Evolutionary conservation across 2,888 invertebrate genomes (phyloP).

Genomic region (Amphipyra tragopoginis): DNA sequence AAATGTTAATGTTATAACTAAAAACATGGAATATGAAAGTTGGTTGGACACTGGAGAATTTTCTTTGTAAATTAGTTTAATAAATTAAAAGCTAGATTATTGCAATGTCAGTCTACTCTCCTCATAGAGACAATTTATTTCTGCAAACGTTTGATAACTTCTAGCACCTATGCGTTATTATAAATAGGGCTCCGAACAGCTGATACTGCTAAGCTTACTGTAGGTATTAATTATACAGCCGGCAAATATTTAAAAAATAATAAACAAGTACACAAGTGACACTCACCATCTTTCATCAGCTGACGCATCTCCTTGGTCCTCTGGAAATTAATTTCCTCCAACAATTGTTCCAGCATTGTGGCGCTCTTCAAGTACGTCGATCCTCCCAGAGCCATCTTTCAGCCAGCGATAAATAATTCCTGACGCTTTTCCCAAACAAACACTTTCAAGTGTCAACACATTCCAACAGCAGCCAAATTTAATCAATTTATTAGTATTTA

Average conservation of each 20-base stretch:
- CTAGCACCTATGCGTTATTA: neutral
- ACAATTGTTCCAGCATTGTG: slow-evolving; percentile 95
- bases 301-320: slow-evolving; percentile 97
- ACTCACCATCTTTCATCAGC: slow-evolving; percentile 95
- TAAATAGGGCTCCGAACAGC: neutral
- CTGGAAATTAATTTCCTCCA: slow-evolving; percentile 98
- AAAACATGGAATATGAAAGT: no score
- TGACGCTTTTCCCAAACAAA: slow-evolving; percentile 61
- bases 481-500: slow-evolving; percentile 27
- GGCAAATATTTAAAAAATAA: slow-evolving; percentile 1
- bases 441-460: slow-evolving; percentile 63
- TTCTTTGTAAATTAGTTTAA: no score
- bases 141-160: neutral
- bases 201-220: neutral
- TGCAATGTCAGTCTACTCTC: no score
- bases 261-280: slow-evolving; percentile 46
- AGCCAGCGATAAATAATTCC: slow-evolving; percentile 41
- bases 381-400: slow-evolving; percentile 81
- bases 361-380: slow-evolving; percentile 84
- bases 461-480: slow-evolving; percentile 28
- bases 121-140: neutral
- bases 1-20: no score
- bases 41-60: no score
- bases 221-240: neutral
- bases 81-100: no score